These are phyloP conservation scores for Cryptocephalus moraei DNA, from an alignment of 2,888 invertebrate species.

Conservation along the genomic window DNA sequence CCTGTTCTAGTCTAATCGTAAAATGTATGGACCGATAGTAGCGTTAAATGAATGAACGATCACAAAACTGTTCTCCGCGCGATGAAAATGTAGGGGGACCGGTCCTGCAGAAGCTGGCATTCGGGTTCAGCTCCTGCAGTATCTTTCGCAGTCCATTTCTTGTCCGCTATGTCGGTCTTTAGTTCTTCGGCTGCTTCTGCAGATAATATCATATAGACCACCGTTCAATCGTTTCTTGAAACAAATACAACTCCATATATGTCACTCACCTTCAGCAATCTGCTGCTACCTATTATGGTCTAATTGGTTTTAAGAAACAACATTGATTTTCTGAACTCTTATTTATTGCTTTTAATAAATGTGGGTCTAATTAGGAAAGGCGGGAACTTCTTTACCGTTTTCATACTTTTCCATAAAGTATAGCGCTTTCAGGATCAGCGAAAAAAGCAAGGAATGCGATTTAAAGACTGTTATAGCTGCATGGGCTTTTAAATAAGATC, in stretches of 20 bases:
- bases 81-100: constrained; percentile 4
- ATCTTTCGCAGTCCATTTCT: constrained; percentile 8
- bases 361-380: constrained; percentile 27
- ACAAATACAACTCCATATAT: constrained; percentile 40
- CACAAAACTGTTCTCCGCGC: too few species aligned
- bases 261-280: constrained; percentile 38
- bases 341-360: constrained; percentile 34
- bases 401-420: too few species aligned
- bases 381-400: constrained; percentile 10
- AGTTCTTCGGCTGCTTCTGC: constrained; percentile 16
- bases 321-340: constrained; percentile 37
- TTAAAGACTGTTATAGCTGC: too few species aligned
- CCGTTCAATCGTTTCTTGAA: constrained; percentile 37
- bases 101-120: neutral
- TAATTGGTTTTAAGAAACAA: constrained; percentile 41
- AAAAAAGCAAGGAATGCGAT: too few species aligned
- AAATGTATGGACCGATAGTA: too few species aligned
- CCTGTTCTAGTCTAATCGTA: too few species aligned
- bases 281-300: constrained; percentile 40
- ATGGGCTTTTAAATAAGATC: too few species aligned
- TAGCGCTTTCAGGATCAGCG: too few species aligned
- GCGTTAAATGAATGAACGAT: too few species aligned
- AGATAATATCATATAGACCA: constrained; percentile 35
- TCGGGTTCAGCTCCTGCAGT: constrained; percentile 14
- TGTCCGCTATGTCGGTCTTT: constrained; percentile 13